Base-by-base conservation (phyloP, 2,888 invertebrate species). In the Acheta domesticus region DNA sequence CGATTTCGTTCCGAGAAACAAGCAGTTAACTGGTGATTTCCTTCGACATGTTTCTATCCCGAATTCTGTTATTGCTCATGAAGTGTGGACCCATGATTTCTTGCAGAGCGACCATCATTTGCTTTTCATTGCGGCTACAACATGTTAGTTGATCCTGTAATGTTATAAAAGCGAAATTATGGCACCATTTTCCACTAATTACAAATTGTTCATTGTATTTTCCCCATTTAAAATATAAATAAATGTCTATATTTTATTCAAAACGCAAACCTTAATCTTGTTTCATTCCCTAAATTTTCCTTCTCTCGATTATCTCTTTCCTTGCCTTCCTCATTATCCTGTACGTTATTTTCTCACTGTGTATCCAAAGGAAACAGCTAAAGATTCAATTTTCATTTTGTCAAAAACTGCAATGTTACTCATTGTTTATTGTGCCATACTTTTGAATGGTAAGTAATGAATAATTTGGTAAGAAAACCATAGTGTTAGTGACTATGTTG, bases 191-290 rank as follows among this genome's bases (percentile, higher is more conserved):
- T 80, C 80, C 80, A 80, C 80, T 80, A 80, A 79, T 81, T 77
- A 80, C 49, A 62, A 79, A 81, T 81, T 62, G 62, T 62, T 81
- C 78, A 81, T 80, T 81, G 81, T 81, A 81, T 80, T 81, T 80
- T 79, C 78, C 80, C 81, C 81, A 79, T 50, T 77, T 79, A 75
- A 75, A 79, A 81, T 80, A 79, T 79, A 76, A 81, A 81, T 80
- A 81, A 81, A 81, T 81, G 81, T 81, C 78, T 81, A 80, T 81
- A 81, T 81, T 81, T 81, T 80, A 81, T 81, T 81, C 80, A 79
- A 78, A 80, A 79, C 78, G 80, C 76, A 81, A 79, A 73, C 49
- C 19, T n/a, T 11, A n/a, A 21, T 20, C 48, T 12, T 77, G 77
- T 48, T n/a, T 62, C n/a, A 36, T 36, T 36, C 36, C 36, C 36